A percentile compares a stretch with the other conserved stretches of the same genome.
These are phyloP conservation scores for Dysmachus trigonus DNA, from an alignment of 2,888 invertebrate genomes.

Conservation along the genomic window DNA sequence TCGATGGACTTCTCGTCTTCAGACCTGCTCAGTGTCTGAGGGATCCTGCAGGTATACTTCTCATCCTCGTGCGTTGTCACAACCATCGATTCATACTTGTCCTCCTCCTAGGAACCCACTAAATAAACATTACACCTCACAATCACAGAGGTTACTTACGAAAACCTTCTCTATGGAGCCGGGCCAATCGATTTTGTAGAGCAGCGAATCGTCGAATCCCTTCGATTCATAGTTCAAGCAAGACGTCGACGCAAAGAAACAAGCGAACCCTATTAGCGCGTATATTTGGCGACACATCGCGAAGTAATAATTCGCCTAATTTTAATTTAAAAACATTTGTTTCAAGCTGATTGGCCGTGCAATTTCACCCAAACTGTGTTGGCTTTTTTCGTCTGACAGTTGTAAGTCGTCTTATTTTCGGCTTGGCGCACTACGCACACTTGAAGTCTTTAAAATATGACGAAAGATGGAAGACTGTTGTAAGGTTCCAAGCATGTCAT, in stretches of 20 bases:
- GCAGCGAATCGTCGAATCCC: slow-evolving; percentile 83
- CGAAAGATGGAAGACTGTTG: not conserved
- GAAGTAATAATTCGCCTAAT: not conserved
- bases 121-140: slow-evolving; percentile 56
- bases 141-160: slow-evolving; percentile 58
- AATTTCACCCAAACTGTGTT: not conserved
- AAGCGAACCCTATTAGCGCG: not conserved
- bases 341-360: not conserved
- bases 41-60: slow-evolving; percentile 83
- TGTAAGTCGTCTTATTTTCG: not conserved
- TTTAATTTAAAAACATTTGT: not conserved
- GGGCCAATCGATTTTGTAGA: slow-evolving; percentile 83
- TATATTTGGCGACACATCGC: not conserved
- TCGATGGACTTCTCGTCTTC: slow-evolving; percentile 60
- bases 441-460: not conserved
- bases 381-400: not conserved
- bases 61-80: slow-evolving; percentile 82
- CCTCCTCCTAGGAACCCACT: slow-evolving; percentile 50
- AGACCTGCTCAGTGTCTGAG: slow-evolving; percentile 67
- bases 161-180: slow-evolving; percentile 66
- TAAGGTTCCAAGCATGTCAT: not conserved
- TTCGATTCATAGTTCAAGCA: slow-evolving; percentile 70
- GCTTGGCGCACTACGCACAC: not conserved
- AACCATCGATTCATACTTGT: slow-evolving; percentile 69
- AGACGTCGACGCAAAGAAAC: not conserved